phyloP scores from a whole-genome alignment of 1,140 invertebrate genomes.

The Streblospio benedicti region DNA sequence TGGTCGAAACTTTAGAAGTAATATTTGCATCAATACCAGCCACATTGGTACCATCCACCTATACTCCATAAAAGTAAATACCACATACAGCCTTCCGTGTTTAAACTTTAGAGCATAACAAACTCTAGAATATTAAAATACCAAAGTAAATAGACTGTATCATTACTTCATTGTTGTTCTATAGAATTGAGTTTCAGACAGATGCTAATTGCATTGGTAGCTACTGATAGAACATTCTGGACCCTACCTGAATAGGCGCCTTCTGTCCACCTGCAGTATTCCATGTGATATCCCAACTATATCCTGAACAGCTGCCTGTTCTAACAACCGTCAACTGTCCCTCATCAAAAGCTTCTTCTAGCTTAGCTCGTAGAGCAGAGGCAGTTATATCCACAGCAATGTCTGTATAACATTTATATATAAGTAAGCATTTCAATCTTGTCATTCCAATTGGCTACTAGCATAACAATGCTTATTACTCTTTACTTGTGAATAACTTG shows the following conservation, averaged over 20 bases:
- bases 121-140: no score
- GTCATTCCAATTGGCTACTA: not conserved
- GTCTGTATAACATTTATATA: not conserved
- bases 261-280: conserved; percentile 16
- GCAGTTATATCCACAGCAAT: not conserved
- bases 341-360: not conserved
- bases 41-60: no score
- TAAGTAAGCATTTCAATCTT: not conserved
- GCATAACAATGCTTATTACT: not conserved
- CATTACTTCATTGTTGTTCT: no score
- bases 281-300: conserved; percentile 17
- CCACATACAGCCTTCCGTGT: no score
- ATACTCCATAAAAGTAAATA: no score
- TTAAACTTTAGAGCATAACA: no score
- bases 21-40: conserved; percentile 19
- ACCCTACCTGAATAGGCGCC: no score
- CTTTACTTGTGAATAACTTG: not conserved
- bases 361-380: not conserved
- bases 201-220: no score
- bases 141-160: no score
- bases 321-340: not conserved
- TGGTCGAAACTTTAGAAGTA: conserved; percentile 2
- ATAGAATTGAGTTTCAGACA: no score
- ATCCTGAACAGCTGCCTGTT: conserved; percentile 10
- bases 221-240: no score